These are phyloP conservation scores for Ageneiosus marmoratus DNA, from an alignment of 2,113 vertebrate species.

Conservation along the genomic window DNA sequence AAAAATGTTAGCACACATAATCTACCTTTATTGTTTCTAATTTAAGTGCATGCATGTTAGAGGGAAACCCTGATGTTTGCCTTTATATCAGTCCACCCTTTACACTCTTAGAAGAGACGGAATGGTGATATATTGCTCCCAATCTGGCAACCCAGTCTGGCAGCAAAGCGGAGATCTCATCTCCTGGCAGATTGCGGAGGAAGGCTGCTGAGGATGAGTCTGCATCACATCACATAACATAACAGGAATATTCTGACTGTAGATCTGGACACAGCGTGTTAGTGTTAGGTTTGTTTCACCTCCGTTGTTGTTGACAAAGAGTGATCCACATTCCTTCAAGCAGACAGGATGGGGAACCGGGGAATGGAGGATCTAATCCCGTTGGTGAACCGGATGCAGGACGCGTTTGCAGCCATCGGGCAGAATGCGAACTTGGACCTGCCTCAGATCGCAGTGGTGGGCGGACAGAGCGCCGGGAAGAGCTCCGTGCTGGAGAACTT, in stretches of 20 bases:
- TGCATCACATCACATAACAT: slow-evolving; percentile 44
- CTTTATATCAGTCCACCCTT: too few species aligned
- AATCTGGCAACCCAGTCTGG: slow-evolving; percentile 40
- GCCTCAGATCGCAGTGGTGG: slow-evolving; percentile 97
- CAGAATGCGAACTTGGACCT: slow-evolving; percentile 93
- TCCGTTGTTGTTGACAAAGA: slow-evolving; percentile 31
- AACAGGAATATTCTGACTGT: not conserved
- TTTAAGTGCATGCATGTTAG: too few species aligned
- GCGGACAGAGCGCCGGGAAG: slow-evolving; percentile 96
- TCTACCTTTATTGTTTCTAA: too few species aligned
- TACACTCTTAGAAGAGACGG: too few species aligned
- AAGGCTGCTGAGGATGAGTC: slow-evolving; percentile 50
- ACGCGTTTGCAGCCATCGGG: slow-evolving; percentile 94
- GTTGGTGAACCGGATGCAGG: slow-evolving; percentile 93
- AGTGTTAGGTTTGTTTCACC: too few species aligned
- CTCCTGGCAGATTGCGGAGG: slow-evolving; percentile 49
- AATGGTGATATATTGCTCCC: too few species aligned
- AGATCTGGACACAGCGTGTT: not conserved
- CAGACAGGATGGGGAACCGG: slow-evolving; percentile 88
- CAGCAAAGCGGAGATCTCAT: slow-evolving; percentile 60
- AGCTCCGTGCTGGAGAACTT: slow-evolving; percentile 99
- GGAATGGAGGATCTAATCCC: slow-evolving; percentile 97
- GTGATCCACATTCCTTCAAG: slow-evolving; percentile 33
- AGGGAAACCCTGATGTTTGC: too few species aligned
- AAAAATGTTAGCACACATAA: too few species aligned